Conservation (phyloP, 2,797 vertebrate genomes). For the Esox masquinongy region DNA sequence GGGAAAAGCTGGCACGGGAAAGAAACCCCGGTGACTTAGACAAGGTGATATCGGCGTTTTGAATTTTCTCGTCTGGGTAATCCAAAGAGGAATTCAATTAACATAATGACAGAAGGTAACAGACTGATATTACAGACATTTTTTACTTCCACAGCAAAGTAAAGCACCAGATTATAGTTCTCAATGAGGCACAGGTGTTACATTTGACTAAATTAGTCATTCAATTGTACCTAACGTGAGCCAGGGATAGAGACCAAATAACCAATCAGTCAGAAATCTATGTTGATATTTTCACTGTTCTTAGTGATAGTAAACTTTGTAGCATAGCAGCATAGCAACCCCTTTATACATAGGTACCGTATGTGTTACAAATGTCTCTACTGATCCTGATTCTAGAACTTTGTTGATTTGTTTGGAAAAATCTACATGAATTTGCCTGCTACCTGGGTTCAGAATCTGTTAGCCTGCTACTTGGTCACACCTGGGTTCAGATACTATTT, state of each 20-base stretch:
- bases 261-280: not conserved
- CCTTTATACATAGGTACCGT: constrained; percentile 26
- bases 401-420: constrained; percentile 52
- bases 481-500: not conserved
- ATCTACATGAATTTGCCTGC: constrained; percentile 56
- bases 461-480: not conserved
- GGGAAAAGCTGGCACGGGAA: constrained; percentile 31
- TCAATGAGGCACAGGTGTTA: not conserved
- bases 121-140: not conserved
- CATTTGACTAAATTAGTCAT: not conserved
- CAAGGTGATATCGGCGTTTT: constrained; percentile 64
- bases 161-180: constrained; percentile 14
- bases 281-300: not conserved
- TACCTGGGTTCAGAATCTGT: not conserved
- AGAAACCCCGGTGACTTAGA: constrained; percentile 56
- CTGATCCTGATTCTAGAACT: not conserved
- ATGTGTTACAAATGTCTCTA: not conserved
- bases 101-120: not conserved
- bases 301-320: constrained; percentile 22
- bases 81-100: not conserved
- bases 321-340: constrained; percentile 25
- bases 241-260: not conserved
- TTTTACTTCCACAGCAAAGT: not conserved
- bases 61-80: constrained; percentile 32
- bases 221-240: constrained; percentile 1